phyloP scores from a whole-genome alignment of 2,113 vertebrate species.

The Mus pahari region DNA sequence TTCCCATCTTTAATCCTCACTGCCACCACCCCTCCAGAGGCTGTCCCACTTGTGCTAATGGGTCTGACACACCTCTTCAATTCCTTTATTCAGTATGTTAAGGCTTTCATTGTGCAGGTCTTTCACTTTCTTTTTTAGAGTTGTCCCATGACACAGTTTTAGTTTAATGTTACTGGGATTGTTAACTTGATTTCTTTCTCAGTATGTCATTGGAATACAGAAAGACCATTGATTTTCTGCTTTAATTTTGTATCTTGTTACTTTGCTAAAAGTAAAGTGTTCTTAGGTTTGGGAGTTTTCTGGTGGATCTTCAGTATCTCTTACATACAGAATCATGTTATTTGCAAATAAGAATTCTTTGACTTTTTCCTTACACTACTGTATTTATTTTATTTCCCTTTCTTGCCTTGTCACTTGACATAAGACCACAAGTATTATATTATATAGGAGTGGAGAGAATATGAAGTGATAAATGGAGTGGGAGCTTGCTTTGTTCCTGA shows the following conservation, averaged over 20 bases:
- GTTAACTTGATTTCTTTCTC: neutral
- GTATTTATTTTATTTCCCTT: neutral
- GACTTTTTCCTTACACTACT: neutral
- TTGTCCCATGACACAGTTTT: neutral
- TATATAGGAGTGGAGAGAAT: neutral
- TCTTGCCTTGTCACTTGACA: neutral
- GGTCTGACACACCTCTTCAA: neutral
- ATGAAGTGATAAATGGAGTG: no score
- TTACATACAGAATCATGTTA: neutral
- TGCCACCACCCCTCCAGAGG: no score
- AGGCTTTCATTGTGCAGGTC: neutral
- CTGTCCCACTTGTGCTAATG: no score
- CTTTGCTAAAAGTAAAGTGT: neutral
- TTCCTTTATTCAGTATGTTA: neutral
- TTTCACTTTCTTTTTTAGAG: neutral
- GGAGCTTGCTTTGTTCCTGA: no score
- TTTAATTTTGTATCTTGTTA: neutral
- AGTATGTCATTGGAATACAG: neutral
- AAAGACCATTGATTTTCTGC: neutral
- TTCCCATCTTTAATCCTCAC: no score
- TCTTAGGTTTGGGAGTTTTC: neutral
- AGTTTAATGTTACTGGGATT: neutral
- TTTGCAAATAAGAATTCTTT: neutral
- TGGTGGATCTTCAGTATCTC: neutral
- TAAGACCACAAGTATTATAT: neutral